A percentile compares a stretch with the other conserved stretches of the same genome.
Conservation (phyloP, 2,113 vertebrate genomes). For the Puntigrus tetrazona region DNA sequence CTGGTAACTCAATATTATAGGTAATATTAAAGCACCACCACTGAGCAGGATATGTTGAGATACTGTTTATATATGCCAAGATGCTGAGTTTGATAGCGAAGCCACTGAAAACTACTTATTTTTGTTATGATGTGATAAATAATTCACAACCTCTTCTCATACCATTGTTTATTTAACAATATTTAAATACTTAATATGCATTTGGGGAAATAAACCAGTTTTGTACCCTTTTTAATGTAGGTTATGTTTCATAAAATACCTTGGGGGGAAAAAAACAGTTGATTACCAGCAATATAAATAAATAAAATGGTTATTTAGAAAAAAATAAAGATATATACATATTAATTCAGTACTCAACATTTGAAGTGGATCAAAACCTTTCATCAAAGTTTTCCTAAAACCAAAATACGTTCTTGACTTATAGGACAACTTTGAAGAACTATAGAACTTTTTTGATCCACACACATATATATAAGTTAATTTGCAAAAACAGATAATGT, state of each 20-base stretch:
- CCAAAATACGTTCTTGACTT: no score
- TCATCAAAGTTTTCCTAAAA: no score
- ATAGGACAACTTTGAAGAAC: no score
- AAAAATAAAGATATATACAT: no score
- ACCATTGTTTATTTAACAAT: background rate
- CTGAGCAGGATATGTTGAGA: background rate
- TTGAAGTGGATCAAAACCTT: no score
- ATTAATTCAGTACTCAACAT: no score
- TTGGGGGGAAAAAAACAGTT: background rate
- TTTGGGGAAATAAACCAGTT: background rate
- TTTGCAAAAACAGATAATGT: no score
- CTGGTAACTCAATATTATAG: background rate
- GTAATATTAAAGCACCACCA: background rate
- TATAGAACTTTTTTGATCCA: no score
- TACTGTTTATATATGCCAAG: background rate
- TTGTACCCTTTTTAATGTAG: background rate
- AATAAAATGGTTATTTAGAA: no score
- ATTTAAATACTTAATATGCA: background rate
- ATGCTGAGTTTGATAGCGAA: background rate
- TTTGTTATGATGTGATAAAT: background rate
- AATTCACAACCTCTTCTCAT: background rate
- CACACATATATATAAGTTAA: no score
- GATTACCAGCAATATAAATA: background rate
- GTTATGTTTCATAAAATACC: background rate
- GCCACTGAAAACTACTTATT: background rate